Evolutionary conservation across 1,140 invertebrate species (phyloP).

Genomic region (Drosophila melanica): DNA sequence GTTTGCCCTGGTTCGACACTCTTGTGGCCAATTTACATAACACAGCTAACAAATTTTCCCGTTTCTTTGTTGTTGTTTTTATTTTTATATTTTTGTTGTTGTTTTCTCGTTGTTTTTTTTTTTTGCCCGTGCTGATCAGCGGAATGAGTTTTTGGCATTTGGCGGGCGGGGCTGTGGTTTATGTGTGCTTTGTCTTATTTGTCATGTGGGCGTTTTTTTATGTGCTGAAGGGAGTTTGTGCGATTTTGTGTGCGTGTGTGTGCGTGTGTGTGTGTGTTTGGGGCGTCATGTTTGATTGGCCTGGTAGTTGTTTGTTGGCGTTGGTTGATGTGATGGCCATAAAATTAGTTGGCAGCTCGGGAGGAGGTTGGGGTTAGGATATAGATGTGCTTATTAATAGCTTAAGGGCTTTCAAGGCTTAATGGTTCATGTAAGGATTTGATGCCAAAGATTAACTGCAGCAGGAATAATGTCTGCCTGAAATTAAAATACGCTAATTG

Average conservation of each 20-base stretch:
- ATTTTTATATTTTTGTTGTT: slow-evolving; percentile 13
- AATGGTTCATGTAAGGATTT: slow-evolving; percentile 22
- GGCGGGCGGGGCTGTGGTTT: slow-evolving; percentile 60
- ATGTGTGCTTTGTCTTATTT: slow-evolving; percentile 79
- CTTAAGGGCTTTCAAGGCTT: slow-evolving; percentile 51
- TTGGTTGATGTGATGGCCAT: slow-evolving; percentile 65
- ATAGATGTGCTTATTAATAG: slow-evolving; percentile 65
- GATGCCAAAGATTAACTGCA: slow-evolving; percentile 33
- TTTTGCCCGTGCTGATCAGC: slow-evolving; percentile 53
- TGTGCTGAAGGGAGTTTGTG: slow-evolving; percentile 39
- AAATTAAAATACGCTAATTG: slow-evolving; percentile 9
- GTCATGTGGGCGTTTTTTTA: slow-evolving; percentile 66
- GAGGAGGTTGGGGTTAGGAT: slow-evolving; percentile 9
- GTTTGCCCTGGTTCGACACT: slow-evolving; percentile 46
- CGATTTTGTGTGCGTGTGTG: slow-evolving; percentile 18
- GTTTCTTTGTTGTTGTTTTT: background rate
- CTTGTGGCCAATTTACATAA: slow-evolving; percentile 79
- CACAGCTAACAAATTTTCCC: slow-evolving; percentile 71
- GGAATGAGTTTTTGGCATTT: slow-evolving; percentile 43
- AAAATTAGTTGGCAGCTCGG: slow-evolving; percentile 62
- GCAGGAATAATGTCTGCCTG: background rate
- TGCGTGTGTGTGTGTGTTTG: slow-evolving; percentile 14
- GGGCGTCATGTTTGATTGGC: slow-evolving; percentile 69
- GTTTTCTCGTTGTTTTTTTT: slow-evolving; percentile 17
- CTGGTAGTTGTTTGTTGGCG: slow-evolving; percentile 64